These are phyloP conservation scores for Luffia ferchaultella DNA, from an alignment of 2,888 invertebrate genomes.

Conservation along the genomic window DNA sequence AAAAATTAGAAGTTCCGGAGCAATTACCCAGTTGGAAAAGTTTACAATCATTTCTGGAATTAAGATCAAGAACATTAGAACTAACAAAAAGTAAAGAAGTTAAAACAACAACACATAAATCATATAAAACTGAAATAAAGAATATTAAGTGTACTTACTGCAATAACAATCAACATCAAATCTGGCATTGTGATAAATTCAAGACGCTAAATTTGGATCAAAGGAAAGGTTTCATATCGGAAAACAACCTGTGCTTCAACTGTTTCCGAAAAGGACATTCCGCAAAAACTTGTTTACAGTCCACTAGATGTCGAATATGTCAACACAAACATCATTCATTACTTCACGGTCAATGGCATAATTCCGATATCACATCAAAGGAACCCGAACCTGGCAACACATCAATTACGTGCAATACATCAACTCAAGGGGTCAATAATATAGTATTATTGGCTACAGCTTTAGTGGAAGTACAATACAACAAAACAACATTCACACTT, in stretches of 20 bases:
- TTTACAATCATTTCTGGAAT: conserved; percentile 10
- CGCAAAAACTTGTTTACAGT: conserved; percentile 9
- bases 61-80: conserved; percentile 10
- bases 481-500: conserved; percentile 5
- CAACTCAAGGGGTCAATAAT: no score
- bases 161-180: no score
- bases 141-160: neutral
- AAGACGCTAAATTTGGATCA: no score
- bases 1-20: neutral
- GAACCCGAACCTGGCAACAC: no score
- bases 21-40: conserved; percentile 3
- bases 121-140: conserved; percentile 4
- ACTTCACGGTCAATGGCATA: conserved; percentile 11
- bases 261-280: conserved; percentile 13
- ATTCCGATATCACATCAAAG: neutral
- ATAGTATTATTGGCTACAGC: conserved; percentile 20
- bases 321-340: conserved; percentile 14
- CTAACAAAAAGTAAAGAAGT: conserved; percentile 7
- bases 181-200: no score
- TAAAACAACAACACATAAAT: neutral
- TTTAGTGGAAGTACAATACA: conserved; percentile 14
- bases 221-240: no score
- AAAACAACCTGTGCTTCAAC: conserved; percentile 16
- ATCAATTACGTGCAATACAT: no score
- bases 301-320: conserved; percentile 12